These are phyloP conservation scores for Tachina lurida DNA, from an alignment of 2,888 invertebrate species.

Conservation along the genomic window DNA sequence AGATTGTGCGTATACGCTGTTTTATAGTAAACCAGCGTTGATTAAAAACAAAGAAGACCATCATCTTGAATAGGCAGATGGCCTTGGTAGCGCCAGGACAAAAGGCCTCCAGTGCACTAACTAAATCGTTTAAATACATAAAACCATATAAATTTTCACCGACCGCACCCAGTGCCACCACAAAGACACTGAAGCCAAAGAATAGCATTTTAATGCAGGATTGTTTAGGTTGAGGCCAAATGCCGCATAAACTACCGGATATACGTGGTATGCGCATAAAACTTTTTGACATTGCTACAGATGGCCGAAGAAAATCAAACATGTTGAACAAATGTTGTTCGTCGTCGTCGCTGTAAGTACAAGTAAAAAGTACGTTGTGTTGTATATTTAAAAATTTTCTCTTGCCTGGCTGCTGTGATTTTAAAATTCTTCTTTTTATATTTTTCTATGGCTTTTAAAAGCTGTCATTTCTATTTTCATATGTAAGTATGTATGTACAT, in stretches of 20 bases:
- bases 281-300: slow-evolving; percentile 74
- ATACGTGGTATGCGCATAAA: slow-evolving; percentile 78
- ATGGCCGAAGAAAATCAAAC: slow-evolving; percentile 71
- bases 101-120: slow-evolving; percentile 80
- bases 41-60: slow-evolving; percentile 76
- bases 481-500: background rate
- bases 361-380: background rate
- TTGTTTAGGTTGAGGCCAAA: slow-evolving; percentile 77
- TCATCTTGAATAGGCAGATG: slow-evolving; percentile 79
- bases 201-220: slow-evolving; percentile 72
- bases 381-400: background rate
- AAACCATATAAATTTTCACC: slow-evolving; percentile 79
- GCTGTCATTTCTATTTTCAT: background rate
- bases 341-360: background rate
- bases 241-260: slow-evolving; percentile 76
- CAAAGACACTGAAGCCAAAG: slow-evolving; percentile 74
- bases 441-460: no score
- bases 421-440: no score
- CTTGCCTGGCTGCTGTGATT: background rate
- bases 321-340: slow-evolving; percentile 55
- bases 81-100: slow-evolving; percentile 80
- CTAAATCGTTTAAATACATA: slow-evolving; percentile 75
- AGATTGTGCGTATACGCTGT: slow-evolving; percentile 73
- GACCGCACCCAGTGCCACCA: slow-evolving; percentile 76
- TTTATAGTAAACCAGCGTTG: slow-evolving; percentile 74